A percentile compares a stretch with the other conserved stretches of the same genome.
Evolutionary conservation across 2,888 invertebrate species (phyloP).

Genomic region (Scaptomyza tumidula): DNA sequence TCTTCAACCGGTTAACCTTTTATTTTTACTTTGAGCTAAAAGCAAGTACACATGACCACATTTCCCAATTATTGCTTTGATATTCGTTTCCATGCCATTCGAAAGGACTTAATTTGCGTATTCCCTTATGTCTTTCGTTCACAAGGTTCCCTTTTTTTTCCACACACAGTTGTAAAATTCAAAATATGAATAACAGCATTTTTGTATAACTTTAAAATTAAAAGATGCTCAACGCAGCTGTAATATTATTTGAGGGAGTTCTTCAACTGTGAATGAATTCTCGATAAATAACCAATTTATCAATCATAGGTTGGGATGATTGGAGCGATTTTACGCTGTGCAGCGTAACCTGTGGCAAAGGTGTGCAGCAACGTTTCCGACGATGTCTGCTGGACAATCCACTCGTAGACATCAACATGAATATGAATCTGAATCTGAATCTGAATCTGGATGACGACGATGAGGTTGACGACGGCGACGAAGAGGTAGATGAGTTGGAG

Average conservation of each 20-base stretch:
- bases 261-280: neutral
- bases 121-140: neutral
- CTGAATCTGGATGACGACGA: conserved; percentile 62
- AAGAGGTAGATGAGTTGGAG: neutral
- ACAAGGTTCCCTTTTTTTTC: neutral
- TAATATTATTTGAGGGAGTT: neutral
- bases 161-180: neutral
- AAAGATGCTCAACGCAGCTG: neutral
- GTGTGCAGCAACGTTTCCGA: conserved; percentile 84
- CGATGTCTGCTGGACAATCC: conserved; percentile 84
- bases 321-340: conserved; percentile 85
- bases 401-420: conserved; percentile 83
- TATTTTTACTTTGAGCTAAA: neutral
- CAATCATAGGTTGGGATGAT: conserved; percentile 83
- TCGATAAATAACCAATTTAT: conserved; percentile 19
- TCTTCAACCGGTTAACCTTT: neutral
- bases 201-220: too few species aligned
- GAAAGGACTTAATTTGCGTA: neutral
- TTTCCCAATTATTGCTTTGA: neutral
- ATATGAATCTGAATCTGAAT: conserved; percentile 76
- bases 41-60: neutral
- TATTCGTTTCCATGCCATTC: neutral
- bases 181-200: neutral
- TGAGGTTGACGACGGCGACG: conserved; percentile 38
- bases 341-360: conserved; percentile 84